phyloP scores from a whole-genome alignment of 2,113 vertebrate genomes.

The Brachyistius frenatus region DNA sequence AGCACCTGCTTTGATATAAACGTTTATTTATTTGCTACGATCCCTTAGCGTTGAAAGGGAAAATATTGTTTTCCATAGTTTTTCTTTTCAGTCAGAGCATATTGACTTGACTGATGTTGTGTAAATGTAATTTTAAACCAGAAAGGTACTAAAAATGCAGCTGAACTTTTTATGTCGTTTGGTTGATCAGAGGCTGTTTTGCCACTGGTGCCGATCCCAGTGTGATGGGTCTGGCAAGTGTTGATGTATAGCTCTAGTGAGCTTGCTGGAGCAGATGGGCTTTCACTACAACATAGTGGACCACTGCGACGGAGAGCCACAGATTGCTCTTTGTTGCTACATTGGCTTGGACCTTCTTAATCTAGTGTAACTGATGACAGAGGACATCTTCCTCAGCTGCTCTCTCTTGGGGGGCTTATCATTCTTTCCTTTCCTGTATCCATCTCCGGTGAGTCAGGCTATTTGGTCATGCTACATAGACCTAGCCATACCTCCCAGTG shows the following conservation, averaged over 20 bases:
- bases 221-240: conserved; percentile 28
- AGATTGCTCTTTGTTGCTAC: conserved; percentile 68
- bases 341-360: conserved; percentile 65
- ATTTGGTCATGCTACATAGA: conserved; percentile 65
- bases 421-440: conserved; percentile 60
- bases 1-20: background rate
- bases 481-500: conserved; percentile 37
- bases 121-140: background rate
- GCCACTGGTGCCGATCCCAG: conserved; percentile 23
- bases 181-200: conserved; percentile 16
- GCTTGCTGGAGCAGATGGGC: conserved; percentile 59
- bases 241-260: conserved; percentile 48
- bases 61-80: background rate
- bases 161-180: conserved; percentile 17
- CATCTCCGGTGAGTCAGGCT: conserved; percentile 66
- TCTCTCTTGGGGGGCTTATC: conserved; percentile 59
- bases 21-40: background rate
- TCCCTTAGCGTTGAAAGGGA: background rate
- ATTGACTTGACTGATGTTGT: background rate
- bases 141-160: background rate
- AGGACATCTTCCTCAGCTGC: conserved; percentile 71
- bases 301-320: conserved; percentile 47
- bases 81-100: background rate
- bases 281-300: conserved; percentile 49
- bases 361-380: conserved; percentile 76